A percentile compares a stretch with the other conserved stretches of the same genome.
Conservation (phyloP, 92 coral and sea anemone species). For the Pocillopora meandrina region DNA sequence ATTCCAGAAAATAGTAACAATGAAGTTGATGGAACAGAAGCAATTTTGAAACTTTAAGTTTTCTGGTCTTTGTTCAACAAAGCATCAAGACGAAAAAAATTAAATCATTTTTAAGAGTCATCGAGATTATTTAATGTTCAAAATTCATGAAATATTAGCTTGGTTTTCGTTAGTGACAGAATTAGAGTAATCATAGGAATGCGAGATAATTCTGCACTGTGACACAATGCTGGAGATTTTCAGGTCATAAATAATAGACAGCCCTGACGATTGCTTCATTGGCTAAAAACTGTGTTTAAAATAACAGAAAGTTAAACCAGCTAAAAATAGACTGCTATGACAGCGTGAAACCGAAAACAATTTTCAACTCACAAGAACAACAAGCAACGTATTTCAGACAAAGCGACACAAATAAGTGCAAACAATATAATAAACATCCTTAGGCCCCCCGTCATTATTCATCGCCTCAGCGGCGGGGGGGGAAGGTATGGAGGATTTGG, state of each 20-base stretch:
- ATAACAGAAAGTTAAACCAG: background rate
- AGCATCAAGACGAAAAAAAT: background rate
- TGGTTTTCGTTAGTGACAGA: background rate
- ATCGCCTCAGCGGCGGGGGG: too few relatives aligned
- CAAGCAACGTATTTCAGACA: background rate
- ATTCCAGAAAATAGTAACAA: background rate
- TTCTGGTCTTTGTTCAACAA: background rate
- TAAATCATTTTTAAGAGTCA: background rate
- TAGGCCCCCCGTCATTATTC: too few relatives aligned
- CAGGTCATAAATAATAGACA: constrained; percentile 3
- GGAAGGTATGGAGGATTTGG: too few relatives aligned
- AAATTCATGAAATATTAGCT: background rate
- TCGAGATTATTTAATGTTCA: background rate
- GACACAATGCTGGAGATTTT: background rate
- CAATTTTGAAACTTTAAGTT: background rate
- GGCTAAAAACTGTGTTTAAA: background rate
- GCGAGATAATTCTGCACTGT: too few relatives aligned
- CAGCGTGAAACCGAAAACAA: background rate
- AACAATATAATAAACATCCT: too few relatives aligned
- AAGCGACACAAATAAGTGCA: background rate
- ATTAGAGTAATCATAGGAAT: too few relatives aligned
- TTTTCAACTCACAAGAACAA: background rate
- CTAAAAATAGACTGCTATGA: background rate
- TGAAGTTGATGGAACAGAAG: background rate
- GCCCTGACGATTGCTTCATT: background rate